Evolutionary conservation across 2,888 invertebrate genomes (phyloP), one percentile per base, ranked within the genome.

Genomic region (Drosophila multiciliata): DNA sequence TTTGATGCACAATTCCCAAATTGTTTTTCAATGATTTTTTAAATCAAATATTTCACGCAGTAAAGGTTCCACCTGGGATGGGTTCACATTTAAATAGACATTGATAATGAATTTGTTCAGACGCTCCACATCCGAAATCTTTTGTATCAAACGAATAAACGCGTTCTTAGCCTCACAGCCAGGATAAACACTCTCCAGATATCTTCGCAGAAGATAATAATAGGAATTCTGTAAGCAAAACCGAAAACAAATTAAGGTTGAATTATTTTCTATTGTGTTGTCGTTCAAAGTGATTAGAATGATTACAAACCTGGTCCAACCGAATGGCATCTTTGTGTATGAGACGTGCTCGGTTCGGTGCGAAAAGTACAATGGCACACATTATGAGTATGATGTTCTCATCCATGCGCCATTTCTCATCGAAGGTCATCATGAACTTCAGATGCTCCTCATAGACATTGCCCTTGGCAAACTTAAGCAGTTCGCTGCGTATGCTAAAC

Each of bases 41-140:
- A 99, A 94, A 94, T 99, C 98, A 89, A 99, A 98, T 91, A 99
- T 98, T 94, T 99, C 99, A 92, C 98, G 96, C 53, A 99, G 94
- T 42, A 99, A 94, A 0, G 99, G 99, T 89, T 98, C 98, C 52
- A 99, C 97, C 91, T 96, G 96, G 70, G 96, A 95, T 36, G 99
- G 98, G 94, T 99, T 98, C 1, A 98, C 97, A 93, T 98, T 97
- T 33, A 99, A 94, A 92, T 98, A 97, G 6, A 98, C 97, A 45
- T 96, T 96, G 11, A 98, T 97, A n/a, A 98, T 96, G 86, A 97
- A 97, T 84, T 98, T 98, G 71, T 98, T 97, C 61, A 99, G 94
- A 89, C 96, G 96, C 81, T 97, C 96, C 29, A 99, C 95, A 91
- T 99, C 98, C 33, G 97, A 95, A 85, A 99, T 96, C 94, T 98